These are phyloP conservation scores for Siderastrea radians DNA, from an alignment of 92 coral and sea anemone genomes.

Conservation along the genomic window DNA sequence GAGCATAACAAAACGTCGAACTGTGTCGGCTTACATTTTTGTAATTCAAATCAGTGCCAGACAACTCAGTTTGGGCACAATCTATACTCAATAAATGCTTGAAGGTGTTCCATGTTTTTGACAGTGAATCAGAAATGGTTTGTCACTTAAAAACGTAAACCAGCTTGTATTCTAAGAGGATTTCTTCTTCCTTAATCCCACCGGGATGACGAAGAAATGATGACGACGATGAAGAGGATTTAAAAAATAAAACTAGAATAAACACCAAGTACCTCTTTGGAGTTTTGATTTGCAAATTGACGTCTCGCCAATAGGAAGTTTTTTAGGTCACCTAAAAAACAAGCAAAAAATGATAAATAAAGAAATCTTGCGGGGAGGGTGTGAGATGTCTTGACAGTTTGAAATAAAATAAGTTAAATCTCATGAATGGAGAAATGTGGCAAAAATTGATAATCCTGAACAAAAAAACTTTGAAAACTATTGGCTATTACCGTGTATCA, in stretches of 20 bases:
- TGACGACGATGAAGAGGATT: neutral
- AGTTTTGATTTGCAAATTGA: slow-evolving; percentile 81
- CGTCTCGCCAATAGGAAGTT: slow-evolving; percentile 86
- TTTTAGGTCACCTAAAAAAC: slow-evolving; percentile 77
- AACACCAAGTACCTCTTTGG: slow-evolving; percentile 75
- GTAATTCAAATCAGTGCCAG: too few species aligned
- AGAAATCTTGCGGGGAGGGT: neutral
- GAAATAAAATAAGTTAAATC: neutral
- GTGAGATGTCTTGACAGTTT: neutral
- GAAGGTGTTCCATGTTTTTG: too few species aligned
- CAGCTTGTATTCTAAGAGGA: too few species aligned
- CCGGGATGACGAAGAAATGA: neutral
- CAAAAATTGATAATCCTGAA: neutral
- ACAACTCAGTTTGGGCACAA: neutral
- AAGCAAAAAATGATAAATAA: neutral
- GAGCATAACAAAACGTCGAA: too few species aligned
- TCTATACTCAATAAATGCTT: neutral
- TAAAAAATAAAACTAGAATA: neutral
- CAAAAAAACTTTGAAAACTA: neutral
- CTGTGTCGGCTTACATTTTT: too few species aligned
- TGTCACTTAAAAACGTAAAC: too few species aligned
- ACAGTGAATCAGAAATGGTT: too few species aligned
- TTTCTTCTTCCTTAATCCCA: too few species aligned
- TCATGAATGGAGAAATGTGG: too few species aligned
- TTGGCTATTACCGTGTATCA: slow-evolving; percentile 78